A percentile compares a stretch with the other conserved stretches of the same genome.
Conservation (phyloP, 2,888 invertebrate species). For the Mesoligia furuncula region DNA sequence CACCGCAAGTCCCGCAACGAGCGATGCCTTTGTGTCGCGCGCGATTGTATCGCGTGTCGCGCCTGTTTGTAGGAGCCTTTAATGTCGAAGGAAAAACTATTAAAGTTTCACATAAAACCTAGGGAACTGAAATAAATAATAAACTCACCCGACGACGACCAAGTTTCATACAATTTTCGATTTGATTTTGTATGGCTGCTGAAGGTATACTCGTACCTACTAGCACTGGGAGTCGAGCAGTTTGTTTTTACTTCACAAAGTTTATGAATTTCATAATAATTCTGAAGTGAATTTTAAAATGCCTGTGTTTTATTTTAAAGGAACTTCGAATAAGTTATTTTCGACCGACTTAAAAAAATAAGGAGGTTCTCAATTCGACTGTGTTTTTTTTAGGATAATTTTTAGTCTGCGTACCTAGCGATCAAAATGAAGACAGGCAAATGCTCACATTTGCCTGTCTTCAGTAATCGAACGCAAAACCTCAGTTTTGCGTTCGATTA, state of each 20-base stretch:
- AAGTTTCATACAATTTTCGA: conserved; percentile 35
- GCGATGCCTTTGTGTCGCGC: no score
- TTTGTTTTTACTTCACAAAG: conserved; percentile 24
- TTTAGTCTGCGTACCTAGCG: neutral
- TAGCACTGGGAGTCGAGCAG: conserved; percentile 1
- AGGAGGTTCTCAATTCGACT: no score
- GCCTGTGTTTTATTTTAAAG: neutral
- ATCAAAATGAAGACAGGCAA: neutral
- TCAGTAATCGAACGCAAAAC: no score
- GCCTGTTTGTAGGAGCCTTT: no score
- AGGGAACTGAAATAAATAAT: conserved; percentile 15
- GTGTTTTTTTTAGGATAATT: neutral
- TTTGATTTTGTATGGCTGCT: conserved; percentile 42
- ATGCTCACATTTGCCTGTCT: no score
- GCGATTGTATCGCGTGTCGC: no score
- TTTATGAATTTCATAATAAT: conserved; percentile 6
- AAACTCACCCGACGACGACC: neutral
- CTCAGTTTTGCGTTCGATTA: neutral
- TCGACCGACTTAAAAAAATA: no score
- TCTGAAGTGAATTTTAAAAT: neutral
- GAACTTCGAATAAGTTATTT: neutral
- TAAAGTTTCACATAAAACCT: neutral
- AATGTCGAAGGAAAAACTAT: conserved; percentile 6
- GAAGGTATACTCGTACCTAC: neutral
- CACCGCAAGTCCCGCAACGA: no score